Conservation (phyloP, 2,113 vertebrate genomes). For the Psettodes erumei region DNA sequence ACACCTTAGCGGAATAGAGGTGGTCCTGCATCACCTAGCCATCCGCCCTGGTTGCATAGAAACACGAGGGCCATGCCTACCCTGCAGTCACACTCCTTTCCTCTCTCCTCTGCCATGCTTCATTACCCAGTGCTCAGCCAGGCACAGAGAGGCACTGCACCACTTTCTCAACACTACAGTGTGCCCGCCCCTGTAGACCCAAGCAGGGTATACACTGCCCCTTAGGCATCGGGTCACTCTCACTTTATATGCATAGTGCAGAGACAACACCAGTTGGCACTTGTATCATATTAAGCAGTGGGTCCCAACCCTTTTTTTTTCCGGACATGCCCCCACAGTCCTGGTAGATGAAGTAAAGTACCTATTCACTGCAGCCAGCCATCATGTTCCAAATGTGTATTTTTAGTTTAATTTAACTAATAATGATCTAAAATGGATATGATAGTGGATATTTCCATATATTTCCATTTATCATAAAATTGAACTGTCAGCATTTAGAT, state of each 20-base stretch:
- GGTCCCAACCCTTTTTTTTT: slow-evolving; percentile 14
- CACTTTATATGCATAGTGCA: slow-evolving; percentile 49
- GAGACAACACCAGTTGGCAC: slow-evolving; percentile 35
- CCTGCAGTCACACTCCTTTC: slow-evolving; percentile 80
- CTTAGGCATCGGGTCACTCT: slow-evolving; percentile 74
- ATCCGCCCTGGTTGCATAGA: slow-evolving; percentile 78
- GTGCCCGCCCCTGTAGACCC: slow-evolving; percentile 60
- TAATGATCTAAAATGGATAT: background rate
- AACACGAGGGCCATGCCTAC: slow-evolving; percentile 80
- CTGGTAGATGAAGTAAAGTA: background rate
- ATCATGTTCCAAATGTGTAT: background rate
- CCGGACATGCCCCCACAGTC: background rate
- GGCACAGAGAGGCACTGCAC: slow-evolving; percentile 79
- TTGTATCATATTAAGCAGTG: slow-evolving; percentile 11
- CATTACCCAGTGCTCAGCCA: slow-evolving; percentile 83
- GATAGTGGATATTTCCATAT: background rate
- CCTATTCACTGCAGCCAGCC: background rate
- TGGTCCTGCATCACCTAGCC: slow-evolving; percentile 76
- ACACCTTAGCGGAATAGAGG: slow-evolving; percentile 75
- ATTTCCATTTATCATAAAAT: background rate
- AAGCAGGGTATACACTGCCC: slow-evolving; percentile 55
- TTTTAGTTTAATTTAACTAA: background rate
- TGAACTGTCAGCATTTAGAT: background rate
- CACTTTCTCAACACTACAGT: slow-evolving; percentile 74
- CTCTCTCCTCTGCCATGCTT: slow-evolving; percentile 80